Conservation (phyloP, 2,888 invertebrate genomes). For the Halocaridina rubra region DNA sequence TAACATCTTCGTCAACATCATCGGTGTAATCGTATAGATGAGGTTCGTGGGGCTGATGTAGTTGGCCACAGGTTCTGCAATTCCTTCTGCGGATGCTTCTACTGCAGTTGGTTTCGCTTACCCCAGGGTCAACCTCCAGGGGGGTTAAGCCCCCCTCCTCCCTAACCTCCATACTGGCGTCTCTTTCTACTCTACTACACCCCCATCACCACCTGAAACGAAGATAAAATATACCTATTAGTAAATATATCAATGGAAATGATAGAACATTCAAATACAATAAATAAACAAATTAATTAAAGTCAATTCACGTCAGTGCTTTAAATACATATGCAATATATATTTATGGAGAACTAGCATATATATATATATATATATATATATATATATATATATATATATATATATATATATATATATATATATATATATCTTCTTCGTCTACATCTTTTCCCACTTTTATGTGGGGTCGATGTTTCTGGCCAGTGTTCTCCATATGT, state of each 20-base stretch:
- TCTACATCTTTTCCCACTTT: no score
- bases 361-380: conserved; percentile 6
- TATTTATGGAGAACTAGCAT: not conserved
- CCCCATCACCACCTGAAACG: conserved; percentile 36
- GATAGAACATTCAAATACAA: no score
- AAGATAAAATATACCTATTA: not conserved
- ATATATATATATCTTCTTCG: not conserved
- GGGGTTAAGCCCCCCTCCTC: not conserved
- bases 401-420: not conserved
- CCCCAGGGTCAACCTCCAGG: not conserved
- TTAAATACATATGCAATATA: conserved; percentile 6
- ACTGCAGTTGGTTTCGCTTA: not conserved
- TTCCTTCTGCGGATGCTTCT: conserved; percentile 44
- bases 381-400: conserved; percentile 22
- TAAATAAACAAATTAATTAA: no score
- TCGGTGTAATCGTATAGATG: conserved; percentile 70
- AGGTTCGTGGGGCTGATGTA: conserved; percentile 66
- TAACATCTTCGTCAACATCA: conserved; percentile 70
- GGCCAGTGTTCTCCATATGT: no score
- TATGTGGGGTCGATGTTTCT: no score
- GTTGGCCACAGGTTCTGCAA: conserved; percentile 66
- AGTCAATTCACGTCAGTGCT: no score
- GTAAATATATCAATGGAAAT: not conserved
- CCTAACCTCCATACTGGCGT: conserved; percentile 16
- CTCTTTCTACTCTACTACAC: conserved; percentile 32